Evolutionary conservation across 1,140 invertebrate genomes (phyloP), one percentile per base, ranked within the genome.

Genomic region (Lerema accius): DNA sequence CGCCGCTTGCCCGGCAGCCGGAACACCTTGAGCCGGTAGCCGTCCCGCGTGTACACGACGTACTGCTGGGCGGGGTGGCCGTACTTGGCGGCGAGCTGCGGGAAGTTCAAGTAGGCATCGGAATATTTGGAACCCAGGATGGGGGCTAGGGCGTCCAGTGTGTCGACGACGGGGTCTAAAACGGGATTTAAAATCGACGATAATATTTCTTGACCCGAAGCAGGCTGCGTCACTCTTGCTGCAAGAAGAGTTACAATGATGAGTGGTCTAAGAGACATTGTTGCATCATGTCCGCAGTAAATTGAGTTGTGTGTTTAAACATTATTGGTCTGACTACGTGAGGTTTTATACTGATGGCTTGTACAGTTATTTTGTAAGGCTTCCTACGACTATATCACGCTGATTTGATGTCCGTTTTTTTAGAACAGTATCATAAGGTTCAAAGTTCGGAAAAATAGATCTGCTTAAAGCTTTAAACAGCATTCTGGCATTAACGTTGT

Each of bases 21-120:
- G 37, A 69, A 73, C 0, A 73, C 37, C 1, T 50, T 69, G 7
- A 76, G 63, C 6, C 65, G 73, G 40, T 76, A 76, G 7, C 68
- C 65, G 17, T 76, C 73, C 48, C 65, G 63, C 4, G 73, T 76
- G 2, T 11, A 43, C 6, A 76, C 63, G 9, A 55, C 15, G 14
- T 69, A 63, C 37, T 67, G 39, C 9, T 59, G n/a, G 1, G 61
- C 46, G 4, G 46, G 11, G n/a, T 68, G 56, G 2, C 71, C 71
- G 32, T 69, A 74, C 53, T 67, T 69, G 7, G 15, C 42, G 0
- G 63, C 72, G 4, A 74, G 48, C 7, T 58, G 45, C n/a, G 32
- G 59, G 43, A 73, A 73, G 15, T 16, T 6, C 1, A 32, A 9
- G 7, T 32, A 3, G 28, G 9, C 28, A 7, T 32, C 28, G 7